Percentiles rank a stretch among this genome's conserved stretches.
Evolutionary conservation across 2,113 vertebrate genomes (phyloP).

Genomic region (Dicentrarchus labrax): DNA sequence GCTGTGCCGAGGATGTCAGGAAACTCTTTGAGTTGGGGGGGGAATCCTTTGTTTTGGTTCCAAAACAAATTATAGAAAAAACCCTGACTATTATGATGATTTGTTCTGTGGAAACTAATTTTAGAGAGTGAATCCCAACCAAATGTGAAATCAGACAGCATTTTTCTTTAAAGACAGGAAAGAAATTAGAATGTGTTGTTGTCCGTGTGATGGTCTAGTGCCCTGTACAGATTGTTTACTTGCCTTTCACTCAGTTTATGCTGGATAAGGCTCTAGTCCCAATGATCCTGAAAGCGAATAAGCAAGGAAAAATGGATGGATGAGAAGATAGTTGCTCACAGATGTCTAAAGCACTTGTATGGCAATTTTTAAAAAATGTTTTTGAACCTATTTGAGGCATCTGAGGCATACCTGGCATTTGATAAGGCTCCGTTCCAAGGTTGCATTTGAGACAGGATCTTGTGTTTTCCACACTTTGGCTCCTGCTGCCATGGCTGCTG

Average conservation of each 20-base stretch:
- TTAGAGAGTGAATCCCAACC: constrained; percentile 36
- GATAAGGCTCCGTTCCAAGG: constrained; percentile 61
- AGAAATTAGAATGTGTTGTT: background rate
- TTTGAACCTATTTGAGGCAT: constrained; percentile 38
- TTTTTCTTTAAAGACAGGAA: background rate
- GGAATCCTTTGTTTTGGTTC: constrained; percentile 77
- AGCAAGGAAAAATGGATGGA: constrained; percentile 8
- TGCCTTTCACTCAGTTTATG: constrained; percentile 11
- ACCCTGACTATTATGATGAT: constrained; percentile 47
- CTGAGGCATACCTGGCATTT: constrained; percentile 51
- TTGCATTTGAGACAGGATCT: constrained; percentile 57
- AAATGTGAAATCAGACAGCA: constrained; percentile 31
- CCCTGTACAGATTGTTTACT: constrained; percentile 11
- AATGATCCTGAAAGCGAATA: constrained; percentile 19
- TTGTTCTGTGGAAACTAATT: constrained; percentile 44
- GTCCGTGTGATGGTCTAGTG: background rate
- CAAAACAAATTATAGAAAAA: constrained; percentile 59
- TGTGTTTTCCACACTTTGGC: constrained; percentile 48
- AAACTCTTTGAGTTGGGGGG: constrained; percentile 69
- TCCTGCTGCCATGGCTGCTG: constrained; percentile 64
- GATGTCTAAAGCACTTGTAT: constrained; percentile 34
- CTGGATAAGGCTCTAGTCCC: background rate
- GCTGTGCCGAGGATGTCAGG: constrained; percentile 72
- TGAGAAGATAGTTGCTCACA: constrained; percentile 34
- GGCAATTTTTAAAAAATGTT: constrained; percentile 17